These are phyloP conservation scores for Panagrolaimus sp. DNA, from an alignment of 1,140 invertebrate genomes.

Conservation along the genomic window DNA sequence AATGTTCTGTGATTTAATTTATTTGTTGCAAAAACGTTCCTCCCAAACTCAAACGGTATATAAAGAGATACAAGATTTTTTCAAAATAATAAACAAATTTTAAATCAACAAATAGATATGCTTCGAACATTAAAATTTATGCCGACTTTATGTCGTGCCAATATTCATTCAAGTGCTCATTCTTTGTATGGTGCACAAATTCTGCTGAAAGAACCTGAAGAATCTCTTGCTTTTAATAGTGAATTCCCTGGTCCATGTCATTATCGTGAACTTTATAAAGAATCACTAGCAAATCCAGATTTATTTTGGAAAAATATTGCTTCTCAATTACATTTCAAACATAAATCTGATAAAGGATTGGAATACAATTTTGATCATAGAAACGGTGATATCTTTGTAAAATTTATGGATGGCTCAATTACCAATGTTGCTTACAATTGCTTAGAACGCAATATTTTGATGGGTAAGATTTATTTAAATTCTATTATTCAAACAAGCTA, in stretches of 20 bases:
- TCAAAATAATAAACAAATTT: no score
- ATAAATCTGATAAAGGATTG: conserved; percentile 30
- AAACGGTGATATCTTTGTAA: conserved; percentile 80
- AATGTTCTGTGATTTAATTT: no score
- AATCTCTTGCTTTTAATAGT: background rate
- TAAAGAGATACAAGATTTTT: no score
- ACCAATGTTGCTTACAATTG: conserved; percentile 94
- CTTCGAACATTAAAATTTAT: background rate
- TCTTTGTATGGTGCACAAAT: background rate
- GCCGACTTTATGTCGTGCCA: background rate
- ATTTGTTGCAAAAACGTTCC: no score
- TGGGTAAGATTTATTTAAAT: conserved; percentile 59
- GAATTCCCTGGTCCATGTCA: conserved; percentile 4
- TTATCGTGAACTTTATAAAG: conserved; percentile 39
- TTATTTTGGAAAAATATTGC: conserved; percentile 35
- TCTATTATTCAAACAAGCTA: background rate
- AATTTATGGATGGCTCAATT: conserved; percentile 85
- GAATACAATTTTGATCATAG: conserved; percentile 81
- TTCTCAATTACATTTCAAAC: conserved; percentile 30
- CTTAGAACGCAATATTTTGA: conserved; percentile 78
- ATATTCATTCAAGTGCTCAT: conserved; percentile 4
- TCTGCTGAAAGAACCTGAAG: background rate
- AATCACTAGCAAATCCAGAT: conserved; percentile 38
- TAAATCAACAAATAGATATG: background rate
- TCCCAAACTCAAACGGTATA: no score